phyloP scores from a whole-genome alignment of 2,797 vertebrate species.

The Cygnus olor region DNA sequence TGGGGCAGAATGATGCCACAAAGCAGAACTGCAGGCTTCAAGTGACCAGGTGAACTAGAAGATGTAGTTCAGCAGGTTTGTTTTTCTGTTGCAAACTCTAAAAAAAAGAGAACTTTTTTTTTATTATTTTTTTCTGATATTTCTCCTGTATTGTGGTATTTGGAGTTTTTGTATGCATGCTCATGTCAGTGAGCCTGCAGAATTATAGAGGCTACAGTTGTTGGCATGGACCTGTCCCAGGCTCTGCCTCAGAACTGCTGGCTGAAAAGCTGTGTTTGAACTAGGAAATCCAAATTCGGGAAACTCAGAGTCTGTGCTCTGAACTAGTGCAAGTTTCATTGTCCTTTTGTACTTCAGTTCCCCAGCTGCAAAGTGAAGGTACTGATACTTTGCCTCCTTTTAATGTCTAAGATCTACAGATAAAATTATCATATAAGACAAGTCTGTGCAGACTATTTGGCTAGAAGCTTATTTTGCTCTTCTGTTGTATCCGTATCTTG shows the following conservation, averaged over 20 bases:
- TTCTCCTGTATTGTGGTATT: not conserved
- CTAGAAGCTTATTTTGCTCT: not conserved
- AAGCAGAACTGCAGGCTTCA: not conserved
- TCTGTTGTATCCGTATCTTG: not conserved
- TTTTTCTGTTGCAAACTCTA: not conserved
- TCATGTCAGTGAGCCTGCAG: accelerated
- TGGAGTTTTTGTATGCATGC: not conserved
- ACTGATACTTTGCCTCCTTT: not conserved
- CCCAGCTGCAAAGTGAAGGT: not conserved
- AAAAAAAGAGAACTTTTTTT: not conserved
- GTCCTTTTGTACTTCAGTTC: not conserved
- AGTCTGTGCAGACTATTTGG: not conserved
- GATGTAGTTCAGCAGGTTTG: not conserved
- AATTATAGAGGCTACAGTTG: not conserved
- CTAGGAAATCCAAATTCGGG: not conserved
- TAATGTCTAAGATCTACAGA: not conserved
- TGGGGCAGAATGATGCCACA: not conserved
- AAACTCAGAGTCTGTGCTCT: not conserved
- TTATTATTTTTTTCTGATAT: not conserved
- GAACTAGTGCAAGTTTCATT: not conserved
- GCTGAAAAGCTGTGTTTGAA: not conserved
- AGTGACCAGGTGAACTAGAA: not conserved
- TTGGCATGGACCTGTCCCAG: not conserved
- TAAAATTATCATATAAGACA: not conserved
- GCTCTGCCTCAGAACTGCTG: not conserved